Evolutionary conservation across 2,797 vertebrate species (phyloP).

Genomic region (Enteromius thamalakanensis): DNA sequence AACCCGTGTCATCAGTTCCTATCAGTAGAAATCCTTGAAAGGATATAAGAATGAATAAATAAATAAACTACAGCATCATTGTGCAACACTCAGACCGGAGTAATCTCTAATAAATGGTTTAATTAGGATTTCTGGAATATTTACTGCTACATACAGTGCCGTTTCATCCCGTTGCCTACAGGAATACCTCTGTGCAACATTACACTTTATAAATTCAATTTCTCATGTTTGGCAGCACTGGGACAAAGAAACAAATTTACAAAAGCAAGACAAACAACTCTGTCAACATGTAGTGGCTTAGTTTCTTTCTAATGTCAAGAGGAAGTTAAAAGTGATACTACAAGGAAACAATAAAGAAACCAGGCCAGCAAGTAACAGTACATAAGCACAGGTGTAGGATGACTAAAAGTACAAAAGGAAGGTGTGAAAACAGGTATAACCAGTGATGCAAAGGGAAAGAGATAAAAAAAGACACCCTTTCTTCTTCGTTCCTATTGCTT

Average conservation of each 20-base stretch:
- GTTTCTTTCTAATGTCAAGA: constrained; percentile 21
- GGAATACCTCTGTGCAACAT: constrained; percentile 27
- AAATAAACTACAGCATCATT: constrained; percentile 2
- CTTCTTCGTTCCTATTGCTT: not conserved
- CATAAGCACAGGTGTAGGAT: constrained; percentile 22
- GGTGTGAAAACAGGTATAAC: constrained; percentile 31
- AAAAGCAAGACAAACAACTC: constrained; percentile 31
- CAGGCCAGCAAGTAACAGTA: constrained; percentile 16
- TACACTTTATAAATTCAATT: constrained; percentile 35
- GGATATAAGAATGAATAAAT: constrained; percentile 15
- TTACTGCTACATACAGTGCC: constrained; percentile 3
- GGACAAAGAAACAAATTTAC: constrained; percentile 15
- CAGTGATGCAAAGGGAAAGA: constrained; percentile 18
- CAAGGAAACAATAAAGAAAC: constrained; percentile 9
- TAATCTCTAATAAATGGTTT: constrained; percentile 28
- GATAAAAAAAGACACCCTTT: not conserved
- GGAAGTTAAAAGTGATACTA: constrained; percentile 15
- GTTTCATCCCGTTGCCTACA: not conserved
- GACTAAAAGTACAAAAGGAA: constrained; percentile 24
- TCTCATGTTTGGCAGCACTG: constrained; percentile 32
- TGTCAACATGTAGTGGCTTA: constrained; percentile 12
- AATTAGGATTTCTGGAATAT: constrained; percentile 30
- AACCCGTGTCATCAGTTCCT: constrained; percentile 41
- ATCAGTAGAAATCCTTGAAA: constrained; percentile 39
- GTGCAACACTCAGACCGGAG: constrained; percentile 15